A percentile compares a stretch with the other conserved stretches of the same genome.
phyloP scores from a whole-genome alignment of 2,888 invertebrate species.

The Phorcus lineatus region DNA sequence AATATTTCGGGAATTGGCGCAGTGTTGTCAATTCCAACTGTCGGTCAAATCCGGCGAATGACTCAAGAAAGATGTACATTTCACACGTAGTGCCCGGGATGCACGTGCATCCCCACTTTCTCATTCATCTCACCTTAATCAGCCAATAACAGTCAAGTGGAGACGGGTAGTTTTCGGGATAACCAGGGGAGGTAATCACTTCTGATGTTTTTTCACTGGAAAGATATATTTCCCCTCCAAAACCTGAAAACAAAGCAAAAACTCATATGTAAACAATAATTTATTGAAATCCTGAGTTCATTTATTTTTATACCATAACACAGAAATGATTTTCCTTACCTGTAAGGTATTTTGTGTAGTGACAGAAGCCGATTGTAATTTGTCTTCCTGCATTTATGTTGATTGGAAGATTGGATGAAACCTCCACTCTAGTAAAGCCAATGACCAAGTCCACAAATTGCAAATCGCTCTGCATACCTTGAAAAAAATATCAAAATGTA shows the following conservation, averaged over 20 bases:
- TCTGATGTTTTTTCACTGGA: background rate
- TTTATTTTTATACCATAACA: no score
- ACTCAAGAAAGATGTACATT: no score
- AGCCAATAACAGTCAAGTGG: background rate
- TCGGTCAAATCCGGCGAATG: no score
- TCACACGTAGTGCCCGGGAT: no score
- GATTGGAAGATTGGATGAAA: background rate
- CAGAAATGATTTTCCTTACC: no score
- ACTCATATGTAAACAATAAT: no score
- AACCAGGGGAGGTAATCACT: slow-evolving; percentile 4
- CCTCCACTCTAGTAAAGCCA: background rate
- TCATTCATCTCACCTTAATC: background rate
- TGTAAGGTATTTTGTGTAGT: background rate
- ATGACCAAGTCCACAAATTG: background rate
- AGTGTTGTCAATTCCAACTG: no score
- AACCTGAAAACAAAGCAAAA: background rate
- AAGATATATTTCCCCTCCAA: background rate
- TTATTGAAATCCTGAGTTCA: no score
- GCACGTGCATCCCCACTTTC: no score
- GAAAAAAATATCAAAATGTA: background rate
- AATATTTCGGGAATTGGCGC: no score
- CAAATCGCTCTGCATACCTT: background rate
- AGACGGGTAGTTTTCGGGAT: background rate
- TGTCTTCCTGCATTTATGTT: background rate
- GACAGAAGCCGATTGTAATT: background rate